phyloP scores from a whole-genome alignment of 1,140 invertebrate genomes.

The Penaeus chinensis region DNA sequence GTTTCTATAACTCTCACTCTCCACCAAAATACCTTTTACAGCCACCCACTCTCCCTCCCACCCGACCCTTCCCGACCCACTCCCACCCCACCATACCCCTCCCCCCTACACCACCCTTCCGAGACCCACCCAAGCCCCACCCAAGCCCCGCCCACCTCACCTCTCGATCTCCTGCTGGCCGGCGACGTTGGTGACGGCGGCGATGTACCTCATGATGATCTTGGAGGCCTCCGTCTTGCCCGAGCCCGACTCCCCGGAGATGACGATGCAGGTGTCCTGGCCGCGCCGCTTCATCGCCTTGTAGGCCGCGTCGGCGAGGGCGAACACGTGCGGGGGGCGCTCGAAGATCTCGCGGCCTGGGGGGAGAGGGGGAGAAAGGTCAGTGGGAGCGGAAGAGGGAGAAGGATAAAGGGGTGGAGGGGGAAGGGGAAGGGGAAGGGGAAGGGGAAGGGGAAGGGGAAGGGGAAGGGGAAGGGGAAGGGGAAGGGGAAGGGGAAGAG shows the following conservation, averaged over 20 bases:
- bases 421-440: too few relatives aligned
- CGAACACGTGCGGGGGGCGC: constrained; percentile 93
- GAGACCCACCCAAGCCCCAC: neutral
- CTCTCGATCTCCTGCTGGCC: constrained; percentile 95
- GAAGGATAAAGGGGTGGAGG: neutral
- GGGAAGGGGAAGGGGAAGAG: neutral
- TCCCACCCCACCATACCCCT: constrained; percentile 75
- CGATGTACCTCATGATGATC: constrained; percentile 99
- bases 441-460: too few relatives aligned
- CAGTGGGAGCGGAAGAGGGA: neutral
- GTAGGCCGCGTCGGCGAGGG: constrained; percentile 92
- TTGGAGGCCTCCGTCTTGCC: constrained; percentile 99
- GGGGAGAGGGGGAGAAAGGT: constrained; percentile 63
- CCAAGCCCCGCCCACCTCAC: constrained; percentile 68
- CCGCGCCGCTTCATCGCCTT: constrained; percentile 89
- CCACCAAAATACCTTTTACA: too few relatives aligned
- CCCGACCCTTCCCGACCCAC: neutral
- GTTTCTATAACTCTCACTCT: too few relatives aligned
- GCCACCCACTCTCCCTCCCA: neutral
- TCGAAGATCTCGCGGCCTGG: constrained; percentile 90
- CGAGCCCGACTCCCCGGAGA: constrained; percentile 92
- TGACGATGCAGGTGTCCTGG: constrained; percentile 94
- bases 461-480: too few relatives aligned
- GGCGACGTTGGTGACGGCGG: constrained; percentile 93
- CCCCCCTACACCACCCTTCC: constrained; percentile 69